A percentile compares a stretch with the other conserved stretches of the same genome.
Evolutionary conservation across 2,888 invertebrate species (phyloP).

Genomic region (Cheilosia vernalis): DNA sequence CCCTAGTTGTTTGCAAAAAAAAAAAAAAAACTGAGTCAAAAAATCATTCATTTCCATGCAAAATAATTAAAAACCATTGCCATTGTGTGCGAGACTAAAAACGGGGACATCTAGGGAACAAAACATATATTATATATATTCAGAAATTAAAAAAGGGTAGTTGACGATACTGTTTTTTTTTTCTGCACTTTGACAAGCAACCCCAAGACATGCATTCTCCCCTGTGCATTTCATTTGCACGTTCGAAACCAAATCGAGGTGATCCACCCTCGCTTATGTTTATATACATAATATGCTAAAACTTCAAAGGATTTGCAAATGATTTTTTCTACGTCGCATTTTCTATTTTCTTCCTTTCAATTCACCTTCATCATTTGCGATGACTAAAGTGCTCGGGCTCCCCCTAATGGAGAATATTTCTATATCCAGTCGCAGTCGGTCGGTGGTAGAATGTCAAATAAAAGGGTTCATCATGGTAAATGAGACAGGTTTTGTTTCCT

Average conservation of each 20-base stretch:
- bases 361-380: conserved; percentile 5
- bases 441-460: neutral
- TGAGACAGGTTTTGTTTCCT: conserved; percentile 8
- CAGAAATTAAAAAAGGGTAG: conserved; percentile 42
- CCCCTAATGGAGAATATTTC: conserved; percentile 20
- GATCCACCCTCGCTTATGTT: conserved; percentile 57
- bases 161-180: conserved; percentile 1
- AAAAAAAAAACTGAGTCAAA: neutral
- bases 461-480: conserved; percentile 21
- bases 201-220: conserved; percentile 40
- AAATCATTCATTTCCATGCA: conserved; percentile 28
- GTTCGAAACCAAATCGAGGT: conserved; percentile 55
- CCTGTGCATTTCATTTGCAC: conserved; percentile 52
- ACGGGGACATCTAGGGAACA: conserved; percentile 19
- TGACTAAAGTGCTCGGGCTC: conserved; percentile 50
- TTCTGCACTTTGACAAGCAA: conserved; percentile 23
- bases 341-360: conserved; percentile 15
- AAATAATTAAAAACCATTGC: conserved; percentile 55
- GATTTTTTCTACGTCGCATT: conserved; percentile 28
- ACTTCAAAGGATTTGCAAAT: conserved; percentile 60
- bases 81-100: conserved; percentile 32
- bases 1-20: conserved; percentile 5
- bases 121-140: neutral
- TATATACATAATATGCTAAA: conserved; percentile 1
- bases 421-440: neutral